Evolutionary conservation across 2,797 vertebrate species (phyloP).

Genomic region (Argentina silus): DNA sequence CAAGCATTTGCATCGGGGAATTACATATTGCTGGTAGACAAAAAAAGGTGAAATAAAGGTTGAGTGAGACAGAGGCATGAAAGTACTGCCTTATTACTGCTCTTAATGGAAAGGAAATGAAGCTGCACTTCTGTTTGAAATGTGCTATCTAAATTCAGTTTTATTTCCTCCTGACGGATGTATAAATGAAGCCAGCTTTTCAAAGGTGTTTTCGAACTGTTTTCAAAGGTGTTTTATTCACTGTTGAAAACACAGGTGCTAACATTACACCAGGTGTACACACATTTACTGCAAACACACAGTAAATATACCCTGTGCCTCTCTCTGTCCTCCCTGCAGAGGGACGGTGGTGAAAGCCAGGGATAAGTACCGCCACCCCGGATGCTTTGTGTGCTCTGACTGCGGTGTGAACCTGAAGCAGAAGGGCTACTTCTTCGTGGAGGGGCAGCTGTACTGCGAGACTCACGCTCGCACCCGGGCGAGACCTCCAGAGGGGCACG

Average conservation of each 20-base stretch:
- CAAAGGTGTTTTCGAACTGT: too few species aligned
- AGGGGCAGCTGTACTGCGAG: conserved; percentile 95
- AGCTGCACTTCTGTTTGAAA: too few species aligned
- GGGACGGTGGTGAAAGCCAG: conserved; percentile 94
- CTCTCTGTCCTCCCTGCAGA: conserved; percentile 56
- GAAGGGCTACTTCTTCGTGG: conserved; percentile 95
- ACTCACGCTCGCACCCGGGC: conserved; percentile 87
- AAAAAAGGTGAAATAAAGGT: not conserved
- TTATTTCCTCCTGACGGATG: too few species aligned
- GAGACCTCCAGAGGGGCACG: conserved; percentile 91
- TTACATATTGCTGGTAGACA: not conserved
- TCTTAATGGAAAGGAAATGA: too few species aligned
- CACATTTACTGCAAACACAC: too few species aligned
- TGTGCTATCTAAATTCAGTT: too few species aligned
- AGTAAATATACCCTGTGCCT: not conserved
- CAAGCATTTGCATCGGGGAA: not conserved
- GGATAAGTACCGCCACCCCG: conserved; percentile 92
- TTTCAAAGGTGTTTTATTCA: too few species aligned
- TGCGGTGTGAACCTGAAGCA: conserved; percentile 96
- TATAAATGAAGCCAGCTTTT: too few species aligned
- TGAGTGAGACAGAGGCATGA: too few species aligned
- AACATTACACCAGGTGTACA: too few species aligned
- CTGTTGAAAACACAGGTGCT: too few species aligned
- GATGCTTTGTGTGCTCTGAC: conserved; percentile 95
- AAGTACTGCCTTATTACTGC: too few species aligned